Conservation (phyloP, 2,888 invertebrate species). For the Fabriciana adippe region DNA sequence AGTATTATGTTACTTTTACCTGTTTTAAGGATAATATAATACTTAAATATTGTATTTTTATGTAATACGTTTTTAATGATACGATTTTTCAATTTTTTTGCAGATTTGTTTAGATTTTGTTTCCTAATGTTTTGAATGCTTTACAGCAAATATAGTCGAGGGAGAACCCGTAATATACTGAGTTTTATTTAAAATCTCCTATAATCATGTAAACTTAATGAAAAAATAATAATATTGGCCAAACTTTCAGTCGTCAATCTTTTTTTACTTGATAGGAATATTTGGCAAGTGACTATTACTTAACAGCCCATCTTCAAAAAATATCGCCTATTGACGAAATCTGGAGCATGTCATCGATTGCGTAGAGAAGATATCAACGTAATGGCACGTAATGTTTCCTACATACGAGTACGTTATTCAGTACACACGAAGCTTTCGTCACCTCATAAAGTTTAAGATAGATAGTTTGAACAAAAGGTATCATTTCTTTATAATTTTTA, state of each 20-base stretch:
- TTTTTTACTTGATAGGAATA: constrained; percentile 13
- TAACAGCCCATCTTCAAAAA: constrained; percentile 49
- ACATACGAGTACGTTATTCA: constrained; percentile 10
- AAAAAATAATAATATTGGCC: background rate
- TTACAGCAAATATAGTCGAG: too few relatives aligned
- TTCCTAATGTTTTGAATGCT: too few relatives aligned
- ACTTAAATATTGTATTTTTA: background rate
- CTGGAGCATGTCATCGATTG: constrained; percentile 61
- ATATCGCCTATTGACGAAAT: constrained; percentile 49
- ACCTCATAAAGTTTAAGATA: background rate
- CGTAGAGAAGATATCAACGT: constrained; percentile 23
- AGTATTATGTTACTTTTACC: background rate
- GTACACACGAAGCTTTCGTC: constrained; percentile 12
- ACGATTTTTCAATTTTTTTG: too few relatives aligned
- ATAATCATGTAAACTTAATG: too few relatives aligned
- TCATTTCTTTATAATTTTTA: background rate
- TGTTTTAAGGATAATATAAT: background rate
- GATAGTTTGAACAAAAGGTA: background rate
- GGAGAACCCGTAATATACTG: too few relatives aligned
- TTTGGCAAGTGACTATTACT: constrained; percentile 37
- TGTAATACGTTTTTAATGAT: too few relatives aligned
- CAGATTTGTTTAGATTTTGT: too few relatives aligned
- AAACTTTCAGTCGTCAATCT: constrained; percentile 1
- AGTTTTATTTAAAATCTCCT: too few relatives aligned
- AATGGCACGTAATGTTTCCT: constrained; percentile 23